Conservation (phyloP, 2,888 invertebrate species). For the Oligia latruncula region DNA sequence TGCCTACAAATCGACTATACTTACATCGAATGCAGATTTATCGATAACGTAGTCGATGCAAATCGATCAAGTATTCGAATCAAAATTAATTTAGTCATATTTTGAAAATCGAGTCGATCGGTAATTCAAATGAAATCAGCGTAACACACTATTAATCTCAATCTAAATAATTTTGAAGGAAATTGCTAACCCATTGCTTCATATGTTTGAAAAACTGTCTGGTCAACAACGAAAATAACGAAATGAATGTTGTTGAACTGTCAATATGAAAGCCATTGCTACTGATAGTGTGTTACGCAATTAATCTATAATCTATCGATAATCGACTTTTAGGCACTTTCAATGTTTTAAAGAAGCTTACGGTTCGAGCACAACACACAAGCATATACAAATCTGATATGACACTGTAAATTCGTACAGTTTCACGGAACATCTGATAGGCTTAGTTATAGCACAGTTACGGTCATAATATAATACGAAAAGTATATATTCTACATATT, state of each 20-base stretch:
- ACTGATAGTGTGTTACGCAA: neutral
- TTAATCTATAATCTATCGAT: neutral
- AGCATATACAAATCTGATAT: slow-evolving; percentile 87
- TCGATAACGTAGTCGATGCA: neutral
- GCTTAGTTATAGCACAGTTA: slow-evolving; percentile 54
- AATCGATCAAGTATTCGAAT: neutral
- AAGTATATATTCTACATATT: neutral
- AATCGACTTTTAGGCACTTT: slow-evolving; percentile 27
- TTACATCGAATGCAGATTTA: neutral
- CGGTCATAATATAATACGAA: slow-evolving; percentile 50
- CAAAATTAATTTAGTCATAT: neutral
- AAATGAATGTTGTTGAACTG: neutral
- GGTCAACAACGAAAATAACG: neutral
- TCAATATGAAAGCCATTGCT: neutral
- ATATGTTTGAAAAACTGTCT: neutral
- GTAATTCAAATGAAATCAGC: neutral
- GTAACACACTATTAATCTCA: neutral
- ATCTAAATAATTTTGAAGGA: neutral
- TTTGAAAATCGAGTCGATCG: neutral
- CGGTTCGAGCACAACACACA: slow-evolving; percentile 45
- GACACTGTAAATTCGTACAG: slow-evolving; percentile 83
- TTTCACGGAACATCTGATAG: slow-evolving; percentile 67
- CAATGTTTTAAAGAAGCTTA: slow-evolving; percentile 15
- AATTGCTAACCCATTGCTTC: neutral
- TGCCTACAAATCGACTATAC: slow-evolving; percentile 34